Evolutionary conservation across 2,888 invertebrate species (phyloP).

Genomic region (Cordilura impudica): DNA sequence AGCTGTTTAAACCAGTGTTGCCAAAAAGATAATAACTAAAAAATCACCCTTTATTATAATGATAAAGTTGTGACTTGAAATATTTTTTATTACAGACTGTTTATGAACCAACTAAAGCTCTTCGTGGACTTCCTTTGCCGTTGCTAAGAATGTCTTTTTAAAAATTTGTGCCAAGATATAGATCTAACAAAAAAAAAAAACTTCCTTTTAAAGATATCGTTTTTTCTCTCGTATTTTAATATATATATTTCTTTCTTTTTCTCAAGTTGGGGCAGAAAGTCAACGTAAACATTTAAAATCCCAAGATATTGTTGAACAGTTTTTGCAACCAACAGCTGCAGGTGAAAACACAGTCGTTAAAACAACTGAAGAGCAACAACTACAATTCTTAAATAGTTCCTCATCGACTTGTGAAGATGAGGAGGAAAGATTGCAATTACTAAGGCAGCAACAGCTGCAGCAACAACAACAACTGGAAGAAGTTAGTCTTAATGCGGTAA

Average conservation of each 20-base stretch:
- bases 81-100: too few relatives aligned
- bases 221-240: neutral
- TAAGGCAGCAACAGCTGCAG: conserved; percentile 12
- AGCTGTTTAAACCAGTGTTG: too few relatives aligned
- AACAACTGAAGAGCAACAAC: conserved; percentile 64
- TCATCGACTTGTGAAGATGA: conserved; percentile 73
- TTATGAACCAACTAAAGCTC: too few relatives aligned
- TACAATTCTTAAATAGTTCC: conserved; percentile 73
- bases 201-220: neutral
- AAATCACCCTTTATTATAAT: too few relatives aligned
- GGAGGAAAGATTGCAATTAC: conserved; percentile 51
- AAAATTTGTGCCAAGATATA: too few relatives aligned
- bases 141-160: too few relatives aligned
- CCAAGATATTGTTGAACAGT: conserved; percentile 70
- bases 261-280: conserved; percentile 8
- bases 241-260: neutral
- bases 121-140: too few relatives aligned
- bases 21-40: too few relatives aligned
- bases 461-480: neutral
- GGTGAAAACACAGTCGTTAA: conserved; percentile 40
- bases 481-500: neutral
- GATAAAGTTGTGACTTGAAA: too few relatives aligned
- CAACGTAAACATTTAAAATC: conserved; percentile 65
- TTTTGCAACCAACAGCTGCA: conserved; percentile 58
- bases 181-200: too few relatives aligned